Base-by-base conservation (phyloP, 2,797 vertebrate species). In the Bufotes viridis region DNA sequence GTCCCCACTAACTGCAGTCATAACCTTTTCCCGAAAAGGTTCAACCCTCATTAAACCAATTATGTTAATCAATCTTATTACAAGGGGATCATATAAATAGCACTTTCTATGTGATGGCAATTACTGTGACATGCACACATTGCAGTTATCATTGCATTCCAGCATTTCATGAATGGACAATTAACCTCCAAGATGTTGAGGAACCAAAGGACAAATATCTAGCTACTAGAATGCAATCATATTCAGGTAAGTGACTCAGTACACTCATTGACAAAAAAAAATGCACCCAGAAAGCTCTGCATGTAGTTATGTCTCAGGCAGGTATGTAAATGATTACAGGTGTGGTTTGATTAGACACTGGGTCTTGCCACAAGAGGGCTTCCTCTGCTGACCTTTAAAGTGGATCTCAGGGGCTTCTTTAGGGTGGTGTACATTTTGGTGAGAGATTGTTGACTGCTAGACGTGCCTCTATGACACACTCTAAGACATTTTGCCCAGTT, bases 1-100 rank as follows among this genome's bases (percentile, higher is more conserved):
- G 83, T 76, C 72, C 72, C 72, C 42, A 61, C 83, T 75, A 85
- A 85, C 70, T 26, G 72, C 57, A 51, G 70, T 60, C 57, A 49
- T 51, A 63, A 85, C 83, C 83, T 85, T 85, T 85, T 76, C 83
- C 83, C 72, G 51, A 76, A 75, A 24, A 51, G 42, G 70, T 76
- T 75, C 74, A 55, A 55, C 74, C 72, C 49, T 85, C 84, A 85
- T 85, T 78, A 78, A 53, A 58, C 58, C 74, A 78, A 85, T 85
- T 85, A 85, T 85, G 83, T 85, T 76, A 85, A 85, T 85, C 84
- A 85, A 78, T 85, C 84, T 67, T 85, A 78, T 85, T 85, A 85
- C 58, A 55, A 9, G 53, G 70, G 60, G 60, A 55, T 22, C 74
- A 53, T 65, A 72, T 83, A 85, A 85, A 85, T 78, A 85, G 74